Conservation (phyloP, 2,113 vertebrate genomes). For the Odontophorus gujanensis region DNA sequence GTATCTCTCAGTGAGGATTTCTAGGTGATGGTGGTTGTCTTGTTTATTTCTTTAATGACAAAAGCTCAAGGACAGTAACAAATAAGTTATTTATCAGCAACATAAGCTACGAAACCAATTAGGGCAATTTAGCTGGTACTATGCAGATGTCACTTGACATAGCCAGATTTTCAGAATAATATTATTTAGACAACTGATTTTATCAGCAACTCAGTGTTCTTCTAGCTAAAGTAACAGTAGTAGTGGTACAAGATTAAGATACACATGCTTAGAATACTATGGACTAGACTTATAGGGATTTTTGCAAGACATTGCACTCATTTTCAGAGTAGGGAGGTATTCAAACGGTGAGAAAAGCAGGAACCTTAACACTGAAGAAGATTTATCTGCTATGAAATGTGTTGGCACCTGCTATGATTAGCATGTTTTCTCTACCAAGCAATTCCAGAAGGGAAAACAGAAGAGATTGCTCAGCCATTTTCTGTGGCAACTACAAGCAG, state of each 20-base stretch:
- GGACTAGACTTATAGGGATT: not conserved
- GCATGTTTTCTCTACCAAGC: not conserved
- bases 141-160: not conserved
- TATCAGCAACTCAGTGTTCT: not conserved
- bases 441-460: not conserved
- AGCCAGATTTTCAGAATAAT: not conserved
- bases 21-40: not conserved
- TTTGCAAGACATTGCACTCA: not conserved
- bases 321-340: not conserved
- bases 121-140: not conserved
- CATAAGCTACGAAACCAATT: not conserved
- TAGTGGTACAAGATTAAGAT: not conserved
- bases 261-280: not conserved
- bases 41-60: not conserved
- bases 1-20: not conserved
- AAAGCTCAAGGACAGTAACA: not conserved
- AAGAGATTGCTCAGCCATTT: not conserved
- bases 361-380: not conserved
- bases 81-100: not conserved
- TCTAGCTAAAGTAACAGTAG: not conserved
- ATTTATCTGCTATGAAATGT: not conserved
- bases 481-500: not conserved
- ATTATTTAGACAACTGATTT: conserved; percentile 1
- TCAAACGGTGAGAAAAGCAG: not conserved
- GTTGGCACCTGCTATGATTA: not conserved